These are phyloP conservation scores for Eulemur rubriventer DNA, from an alignment of 2,797 vertebrate genomes.

Conservation along the genomic window DNA sequence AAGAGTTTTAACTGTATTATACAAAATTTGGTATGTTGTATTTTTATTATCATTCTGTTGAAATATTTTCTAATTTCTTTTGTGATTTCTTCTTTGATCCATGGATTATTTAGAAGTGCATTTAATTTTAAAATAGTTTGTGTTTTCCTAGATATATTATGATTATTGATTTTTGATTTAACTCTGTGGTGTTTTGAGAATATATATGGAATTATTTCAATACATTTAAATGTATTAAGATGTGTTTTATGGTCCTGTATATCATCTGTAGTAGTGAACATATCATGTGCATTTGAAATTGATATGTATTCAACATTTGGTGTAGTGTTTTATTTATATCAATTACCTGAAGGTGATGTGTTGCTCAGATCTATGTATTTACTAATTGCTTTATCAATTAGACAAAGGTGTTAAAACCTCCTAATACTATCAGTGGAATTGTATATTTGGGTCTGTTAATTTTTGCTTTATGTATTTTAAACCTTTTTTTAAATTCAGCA, in stretches of 20 bases:
- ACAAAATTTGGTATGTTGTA: background rate
- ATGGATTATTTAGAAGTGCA: background rate
- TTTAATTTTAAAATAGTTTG: background rate
- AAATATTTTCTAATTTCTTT: slow-evolving; percentile 10
- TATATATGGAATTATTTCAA: background rate
- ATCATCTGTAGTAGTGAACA: background rate
- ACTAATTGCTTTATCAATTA: background rate
- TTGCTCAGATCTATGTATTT: background rate
- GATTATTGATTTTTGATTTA: background rate
- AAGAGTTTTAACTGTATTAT: background rate
- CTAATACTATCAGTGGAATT: background rate
- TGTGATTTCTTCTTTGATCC: background rate
- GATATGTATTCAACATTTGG: background rate
- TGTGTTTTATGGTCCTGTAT: background rate
- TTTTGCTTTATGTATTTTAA: background rate
- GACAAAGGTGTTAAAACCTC: background rate
- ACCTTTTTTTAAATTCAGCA: background rate
- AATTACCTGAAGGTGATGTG: background rate
- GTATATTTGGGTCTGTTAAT: background rate
- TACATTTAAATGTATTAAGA: background rate
- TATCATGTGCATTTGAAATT: background rate
- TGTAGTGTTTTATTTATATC: background rate
- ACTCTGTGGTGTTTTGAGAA: background rate
- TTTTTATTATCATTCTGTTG: background rate
- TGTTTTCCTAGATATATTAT: background rate